Evolutionary conservation across 2,797 vertebrate species (phyloP).

Genomic region (Acanthis flammea): DNA sequence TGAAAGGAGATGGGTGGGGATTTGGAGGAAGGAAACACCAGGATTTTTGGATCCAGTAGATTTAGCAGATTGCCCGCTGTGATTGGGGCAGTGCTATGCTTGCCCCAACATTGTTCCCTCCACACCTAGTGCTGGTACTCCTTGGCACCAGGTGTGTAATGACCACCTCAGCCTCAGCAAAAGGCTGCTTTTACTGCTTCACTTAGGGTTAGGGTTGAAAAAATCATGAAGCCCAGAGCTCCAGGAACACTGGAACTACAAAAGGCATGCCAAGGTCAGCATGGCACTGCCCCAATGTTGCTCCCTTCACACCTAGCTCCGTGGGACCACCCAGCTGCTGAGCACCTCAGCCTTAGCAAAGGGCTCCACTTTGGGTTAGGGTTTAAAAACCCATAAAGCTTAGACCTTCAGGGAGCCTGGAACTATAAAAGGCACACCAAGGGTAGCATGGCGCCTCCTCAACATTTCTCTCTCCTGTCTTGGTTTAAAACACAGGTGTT

Average conservation of each 20-base stretch:
- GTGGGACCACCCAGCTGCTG: not conserved
- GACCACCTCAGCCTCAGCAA: not conserved
- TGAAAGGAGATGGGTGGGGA: not conserved
- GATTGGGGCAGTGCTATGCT: no score
- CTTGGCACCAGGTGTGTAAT: not conserved
- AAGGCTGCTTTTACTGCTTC: not conserved
- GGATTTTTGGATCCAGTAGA: not conserved
- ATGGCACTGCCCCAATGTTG: accelerated
- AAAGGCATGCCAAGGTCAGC: not conserved
- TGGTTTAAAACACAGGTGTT: not conserved
- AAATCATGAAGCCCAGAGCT: not conserved
- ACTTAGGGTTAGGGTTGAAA: not conserved
- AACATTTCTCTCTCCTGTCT: not conserved
- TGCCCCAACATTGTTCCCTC: not conserved
- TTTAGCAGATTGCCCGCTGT: not conserved
- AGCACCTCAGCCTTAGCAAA: not conserved
- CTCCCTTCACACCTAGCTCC: not conserved
- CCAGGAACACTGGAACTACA: not conserved
- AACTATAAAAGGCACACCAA: not conserved
- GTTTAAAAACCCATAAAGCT: not conserved
- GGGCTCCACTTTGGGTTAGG: accelerated
- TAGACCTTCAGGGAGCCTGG: not conserved
- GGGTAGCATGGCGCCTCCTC: accelerated
- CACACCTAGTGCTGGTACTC: not conserved
- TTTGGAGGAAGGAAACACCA: not conserved